Percentiles rank a stretch among this genome's conserved stretches.
Evolutionary conservation across 2,888 invertebrate species (phyloP).

Genomic region (Perizoma flavofasciatum): DNA sequence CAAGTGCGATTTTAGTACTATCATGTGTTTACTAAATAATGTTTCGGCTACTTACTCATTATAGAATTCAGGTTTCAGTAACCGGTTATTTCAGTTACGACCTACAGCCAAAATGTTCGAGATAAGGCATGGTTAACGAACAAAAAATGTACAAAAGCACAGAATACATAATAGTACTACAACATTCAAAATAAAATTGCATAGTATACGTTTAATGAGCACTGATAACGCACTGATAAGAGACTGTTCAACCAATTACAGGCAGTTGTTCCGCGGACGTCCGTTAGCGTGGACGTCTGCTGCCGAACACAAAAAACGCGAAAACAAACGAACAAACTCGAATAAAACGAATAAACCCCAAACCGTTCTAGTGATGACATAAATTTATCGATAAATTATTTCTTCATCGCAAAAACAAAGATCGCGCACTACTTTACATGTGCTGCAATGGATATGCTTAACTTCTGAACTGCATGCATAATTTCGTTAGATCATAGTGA

Average conservation of each 20-base stretch:
- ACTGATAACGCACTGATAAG: constrained; percentile 65
- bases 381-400: constrained; percentile 13
- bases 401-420: constrained; percentile 38
- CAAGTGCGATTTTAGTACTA: too few relatives aligned
- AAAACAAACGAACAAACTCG: constrained; percentile 63
- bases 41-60: too few relatives aligned
- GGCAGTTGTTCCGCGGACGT: constrained; percentile 71
- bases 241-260: constrained; percentile 46
- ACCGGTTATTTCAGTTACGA: constrained; percentile 33
- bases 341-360: constrained; percentile 53
- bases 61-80: constrained; percentile 18
- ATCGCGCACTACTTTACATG: constrained; percentile 23
- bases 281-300: constrained; percentile 63
- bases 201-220: constrained; percentile 39
- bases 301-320: constrained; percentile 48
- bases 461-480: constrained; percentile 62
- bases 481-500: constrained; percentile 68
- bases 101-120: constrained; percentile 32
- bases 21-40: too few relatives aligned
- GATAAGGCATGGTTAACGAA: constrained; percentile 46
- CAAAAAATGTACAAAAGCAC: constrained; percentile 43
- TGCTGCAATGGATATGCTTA: constrained; percentile 45
- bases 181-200: constrained; percentile 47
- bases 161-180: too few relatives aligned
- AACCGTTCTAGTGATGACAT: constrained; percentile 24